Base-by-base conservation (phyloP, 2,888 invertebrate species). In the Allophyes oxyacanthae region DNA sequence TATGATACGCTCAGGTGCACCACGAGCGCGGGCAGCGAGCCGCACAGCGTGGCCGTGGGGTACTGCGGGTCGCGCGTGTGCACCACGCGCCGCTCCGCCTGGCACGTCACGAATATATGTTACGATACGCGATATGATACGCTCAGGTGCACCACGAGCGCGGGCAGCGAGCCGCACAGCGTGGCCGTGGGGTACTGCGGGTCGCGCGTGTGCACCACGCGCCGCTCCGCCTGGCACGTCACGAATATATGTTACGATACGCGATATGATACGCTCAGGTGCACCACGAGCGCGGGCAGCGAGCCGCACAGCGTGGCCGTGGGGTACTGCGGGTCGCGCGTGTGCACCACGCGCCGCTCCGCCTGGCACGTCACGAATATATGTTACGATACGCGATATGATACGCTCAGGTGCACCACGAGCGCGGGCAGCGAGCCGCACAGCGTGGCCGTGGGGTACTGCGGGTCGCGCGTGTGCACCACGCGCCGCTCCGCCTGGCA, bases 351-450 rank as follows among this genome's bases (percentile, higher is more conserved):
- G 67, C 98, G 95, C 50, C 98, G 94, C 87, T 98, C 97, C 73
- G 98, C 95, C 92, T 97, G 95, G 2, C 2, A 15, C 51, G 14
- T 10, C 6, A 13, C 26, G 2, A 15, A n/a, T n/a, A n/a, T n/a
- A n/a, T n/a, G n/a, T n/a, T n/a, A n/a, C n/a, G n/a, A n/a, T n/a
- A n/a, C n/a, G n/a, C n/a, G n/a, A n/a, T n/a, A n/a, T n/a, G n/a
- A n/a, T n/a, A 8, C 5, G 2, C 6, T 10, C 14, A 15, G 10
- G 7, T 7, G 6, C 15, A 1, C n/a, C 20, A 15, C 97, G 13
- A 99, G 94, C 85, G 97, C 96, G 0, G 99, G 98, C 72, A 99
- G 94, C 64, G 97, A 97, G 42, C 98, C 99, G 67, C 97, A 96
- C 36, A 99, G 89, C 36, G 97, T 97, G 25, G 97, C 94, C 61